Conservation (phyloP, 2,797 vertebrate genomes). For the Hippocampus kuda region DNA sequence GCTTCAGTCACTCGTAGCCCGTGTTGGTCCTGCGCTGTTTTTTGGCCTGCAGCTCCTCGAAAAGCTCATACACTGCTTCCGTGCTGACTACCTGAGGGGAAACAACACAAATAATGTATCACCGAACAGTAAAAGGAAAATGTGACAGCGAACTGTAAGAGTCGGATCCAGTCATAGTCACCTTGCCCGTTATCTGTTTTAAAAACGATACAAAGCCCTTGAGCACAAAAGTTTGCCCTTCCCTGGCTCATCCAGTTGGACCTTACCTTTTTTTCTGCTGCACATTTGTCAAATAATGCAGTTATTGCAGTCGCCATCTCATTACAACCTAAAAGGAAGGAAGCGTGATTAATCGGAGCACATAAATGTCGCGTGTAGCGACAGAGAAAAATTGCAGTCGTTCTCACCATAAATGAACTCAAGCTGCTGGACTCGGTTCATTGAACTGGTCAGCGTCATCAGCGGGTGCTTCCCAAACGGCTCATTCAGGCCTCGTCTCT, state of each 20-base stretch:
- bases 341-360: conserved; percentile 8
- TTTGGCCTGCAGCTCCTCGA: conserved; percentile 52
- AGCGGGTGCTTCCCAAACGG: conserved; percentile 77
- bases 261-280: conserved; percentile 83
- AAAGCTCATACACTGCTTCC: conserved; percentile 53
- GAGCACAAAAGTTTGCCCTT: no score
- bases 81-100: conserved; percentile 52
- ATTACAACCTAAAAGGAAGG: conserved; percentile 72
- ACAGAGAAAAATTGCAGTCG: neutral
- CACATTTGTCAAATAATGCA: conserved; percentile 79
- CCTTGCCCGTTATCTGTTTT: no score
- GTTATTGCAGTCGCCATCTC: conserved; percentile 80
- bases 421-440: conserved; percentile 86
- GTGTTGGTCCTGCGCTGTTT: conserved; percentile 44
- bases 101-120: neutral
- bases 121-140: neutral
- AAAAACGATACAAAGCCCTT: no score
- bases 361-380: neutral
- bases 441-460: conserved; percentile 77
- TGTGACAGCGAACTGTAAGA: neutral
- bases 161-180: neutral
- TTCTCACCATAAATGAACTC: conserved; percentile 89
- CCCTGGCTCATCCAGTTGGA: neutral
- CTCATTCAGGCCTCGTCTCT: conserved; percentile 78
- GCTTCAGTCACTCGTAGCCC: conserved; percentile 31